Base-by-base conservation (phyloP, 2,113 vertebrate species). In the Kryptolebias marmoratus region DNA sequence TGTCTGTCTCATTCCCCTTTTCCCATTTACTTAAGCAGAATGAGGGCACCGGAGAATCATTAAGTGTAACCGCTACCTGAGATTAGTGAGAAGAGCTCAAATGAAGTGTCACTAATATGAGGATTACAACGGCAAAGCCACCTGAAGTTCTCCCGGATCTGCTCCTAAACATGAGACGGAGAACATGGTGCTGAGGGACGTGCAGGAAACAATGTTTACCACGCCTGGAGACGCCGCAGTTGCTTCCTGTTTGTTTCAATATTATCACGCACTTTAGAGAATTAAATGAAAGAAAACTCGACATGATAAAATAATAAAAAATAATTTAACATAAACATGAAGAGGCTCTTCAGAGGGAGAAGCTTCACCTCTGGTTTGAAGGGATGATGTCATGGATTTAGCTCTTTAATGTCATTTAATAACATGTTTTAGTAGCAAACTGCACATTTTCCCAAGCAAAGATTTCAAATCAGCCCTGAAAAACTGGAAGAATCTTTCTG, bases 21-120 rank as follows among this genome's bases (percentile, higher is more conserved):
- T 88, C 85, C 81, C 86, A 91, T 91, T 92, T 90, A 87, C 88
- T 90, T 89, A 88, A 85, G 84, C 79, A 90, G 82, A 92, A 90
- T 89, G 88, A 90, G 89, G 84, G 86, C 90, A 90, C 86, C 56
- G 66, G 84, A 90, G 91, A 91, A 91, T 92, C 90, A 93, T 93
- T 93, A 92, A 91, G 90, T 91, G 91, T 92, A 93, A 93, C 90
- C 75, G 87, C 92, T 92, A 94, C 90, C 92, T 91, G 90, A 92
- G 93, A 91, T 93, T 93, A 93, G 91, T 60, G 81, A 87, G 87
- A 86, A 74, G 86, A 80, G 83, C 91, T 91, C 87, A 91, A 93
- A 92, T 93, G 90, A 94, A 93, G 93, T 93, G 90, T 87, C 91
- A 92, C 90, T 94, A 93, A 93, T 94, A 93, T 91, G 91, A 84